Conservation (phyloP, 2,797 vertebrate species). For the Typhlichthys eigenmanni region DNA sequence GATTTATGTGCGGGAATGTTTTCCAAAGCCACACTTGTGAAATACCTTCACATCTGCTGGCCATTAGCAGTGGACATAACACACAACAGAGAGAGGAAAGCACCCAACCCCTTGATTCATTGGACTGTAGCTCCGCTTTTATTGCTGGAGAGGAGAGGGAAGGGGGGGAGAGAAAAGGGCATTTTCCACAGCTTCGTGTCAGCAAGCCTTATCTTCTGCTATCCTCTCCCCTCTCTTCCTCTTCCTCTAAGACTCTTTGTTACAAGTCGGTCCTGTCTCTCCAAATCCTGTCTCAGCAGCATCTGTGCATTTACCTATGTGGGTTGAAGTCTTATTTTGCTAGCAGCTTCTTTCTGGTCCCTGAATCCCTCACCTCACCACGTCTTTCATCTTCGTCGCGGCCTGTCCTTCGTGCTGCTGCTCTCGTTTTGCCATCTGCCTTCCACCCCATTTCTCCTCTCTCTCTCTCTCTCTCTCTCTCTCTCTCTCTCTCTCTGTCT, state of each 20-base stretch:
- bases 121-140: constrained; percentile 70
- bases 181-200: constrained; percentile 41
- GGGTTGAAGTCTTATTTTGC: constrained; percentile 4
- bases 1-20: constrained; percentile 82
- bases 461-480: constrained; percentile 16
- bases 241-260: constrained; percentile 5
- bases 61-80: constrained; percentile 79
- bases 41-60: constrained; percentile 79
- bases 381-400: background rate
- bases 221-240: constrained; percentile 19
- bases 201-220: constrained; percentile 52
- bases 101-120: constrained; percentile 77
- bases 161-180: constrained; percentile 18
- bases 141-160: constrained; percentile 58
- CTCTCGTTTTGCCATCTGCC: constrained; percentile 39
- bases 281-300: background rate
- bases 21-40: constrained; percentile 81
- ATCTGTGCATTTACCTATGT: too few relatives aligned
- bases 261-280: background rate
- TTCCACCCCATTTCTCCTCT: background rate
- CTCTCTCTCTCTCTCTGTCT: constrained; percentile 1
- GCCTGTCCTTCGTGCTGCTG: constrained; percentile 21
- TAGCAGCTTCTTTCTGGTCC: constrained; percentile 8
- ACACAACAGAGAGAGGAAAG: constrained; percentile 79
- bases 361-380: constrained; percentile 5